phyloP scores from a whole-genome alignment of 2,113 vertebrate genomes.

The Caracal caracal region DNA sequence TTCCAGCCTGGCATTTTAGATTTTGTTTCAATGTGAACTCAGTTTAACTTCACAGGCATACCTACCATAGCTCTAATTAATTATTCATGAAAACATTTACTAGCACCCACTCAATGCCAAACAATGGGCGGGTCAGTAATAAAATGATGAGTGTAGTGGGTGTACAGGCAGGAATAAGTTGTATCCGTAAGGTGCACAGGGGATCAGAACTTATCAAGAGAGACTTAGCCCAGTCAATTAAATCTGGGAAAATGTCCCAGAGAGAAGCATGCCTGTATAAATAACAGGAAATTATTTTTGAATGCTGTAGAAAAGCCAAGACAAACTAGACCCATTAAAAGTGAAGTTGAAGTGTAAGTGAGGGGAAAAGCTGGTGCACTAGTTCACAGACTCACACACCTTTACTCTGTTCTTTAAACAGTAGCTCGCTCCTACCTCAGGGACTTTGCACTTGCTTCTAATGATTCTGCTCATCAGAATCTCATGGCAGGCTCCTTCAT shows the following conservation, averaged over 20 bases:
- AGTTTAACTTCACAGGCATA: background rate
- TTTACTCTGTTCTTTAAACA: background rate
- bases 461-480: background rate
- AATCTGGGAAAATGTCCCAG: background rate
- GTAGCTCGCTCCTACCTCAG: background rate
- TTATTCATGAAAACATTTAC: background rate
- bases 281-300: background rate
- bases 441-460: background rate
- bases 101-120: background rate
- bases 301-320: background rate
- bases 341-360: background rate
- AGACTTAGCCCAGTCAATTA: background rate
- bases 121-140: background rate
- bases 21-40: background rate
- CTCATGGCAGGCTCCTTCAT: background rate
- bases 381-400: rapidly evolving
- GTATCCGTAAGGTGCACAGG: background rate
- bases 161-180: background rate
- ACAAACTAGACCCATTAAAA: background rate
- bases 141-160: background rate
- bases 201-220: background rate
- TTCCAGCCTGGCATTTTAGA: background rate
- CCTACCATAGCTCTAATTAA: background rate
- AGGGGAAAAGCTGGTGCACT: background rate
- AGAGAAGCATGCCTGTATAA: background rate